Base-by-base conservation (phyloP, 2,888 invertebrate genomes). In the Pegoplata infirma region DNA sequence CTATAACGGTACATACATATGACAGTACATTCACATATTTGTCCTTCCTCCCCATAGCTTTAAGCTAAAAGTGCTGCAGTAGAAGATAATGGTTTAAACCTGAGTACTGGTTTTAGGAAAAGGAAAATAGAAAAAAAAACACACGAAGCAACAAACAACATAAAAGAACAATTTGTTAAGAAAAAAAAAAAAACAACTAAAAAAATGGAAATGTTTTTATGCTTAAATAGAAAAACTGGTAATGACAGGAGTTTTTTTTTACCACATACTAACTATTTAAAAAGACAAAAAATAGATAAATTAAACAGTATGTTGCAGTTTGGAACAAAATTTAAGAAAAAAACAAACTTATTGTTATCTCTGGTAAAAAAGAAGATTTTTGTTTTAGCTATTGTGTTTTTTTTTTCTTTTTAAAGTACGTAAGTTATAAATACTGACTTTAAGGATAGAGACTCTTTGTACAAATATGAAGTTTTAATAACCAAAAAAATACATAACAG, bases 31-130 rank as follows among this genome's bases (percentile, higher is more conserved):
- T 16, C 5, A 55, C 16, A 63, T 46, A 71, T 49, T 32, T 69
- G 16, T 16, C 36, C 40, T 23, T 23, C n/a, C n/a, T 16, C 21
- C 14, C 19, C 53, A 25, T 56, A 19, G 72, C 23, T 67, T 67
- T 55, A 36, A 32, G 53, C 46, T 67, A 61, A 66, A 51, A n/a
- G 7, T 63, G 17, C 25, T 19, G 53, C 14, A 17, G 46, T 53
- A n/a, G 8, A 64, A 72, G 71, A 75, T 67, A 76, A 71, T 71
- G 23, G 63, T 16, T 56, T 49, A 63, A 72, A 63, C 69, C 74
- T 66, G 63, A 59, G 53, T 53, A 59, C 59, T 59, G 58, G 28
- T 66, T 72, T 56, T 36, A 17, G 16, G 32, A 8, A 25, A 28
- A 58, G n/a, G n/a, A 25, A 25, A 25, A 25, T 5, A 25, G 6